Evolutionary conservation across 2,888 invertebrate genomes (phyloP).

Genomic region (Seira sanloemensis): DNA sequence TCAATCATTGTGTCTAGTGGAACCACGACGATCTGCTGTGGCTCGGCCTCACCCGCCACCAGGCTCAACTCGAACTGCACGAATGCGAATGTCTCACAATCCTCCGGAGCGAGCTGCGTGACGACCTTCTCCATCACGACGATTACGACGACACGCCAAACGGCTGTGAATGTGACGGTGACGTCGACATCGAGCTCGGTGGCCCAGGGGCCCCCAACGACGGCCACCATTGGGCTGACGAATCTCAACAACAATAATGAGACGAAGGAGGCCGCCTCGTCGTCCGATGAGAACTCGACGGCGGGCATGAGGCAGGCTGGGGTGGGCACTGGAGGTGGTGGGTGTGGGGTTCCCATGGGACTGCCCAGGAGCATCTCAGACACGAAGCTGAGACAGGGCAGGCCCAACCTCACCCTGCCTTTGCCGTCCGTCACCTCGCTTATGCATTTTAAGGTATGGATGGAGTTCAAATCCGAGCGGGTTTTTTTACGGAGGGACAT

Average conservation of each 20-base stretch:
- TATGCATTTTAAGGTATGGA: constrained; percentile 76
- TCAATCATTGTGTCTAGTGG: background rate
- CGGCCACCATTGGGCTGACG: background rate
- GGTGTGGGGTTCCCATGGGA: constrained; percentile 67
- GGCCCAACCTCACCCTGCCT: constrained; percentile 75
- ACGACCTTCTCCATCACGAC: constrained; percentile 32
- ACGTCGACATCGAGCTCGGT: background rate
- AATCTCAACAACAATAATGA: constrained; percentile 34
- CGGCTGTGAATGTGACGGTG: constrained; percentile 32
- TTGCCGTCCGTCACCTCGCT: constrained; percentile 75
- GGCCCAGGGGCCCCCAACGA: background rate
- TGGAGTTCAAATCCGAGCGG: no score
- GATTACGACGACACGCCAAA: background rate
- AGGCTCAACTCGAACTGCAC: background rate
- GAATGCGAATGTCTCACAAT: background rate
- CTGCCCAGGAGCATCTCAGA: constrained; percentile 76
- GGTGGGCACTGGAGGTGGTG: constrained; percentile 15
- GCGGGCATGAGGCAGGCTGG: constrained; percentile 21
- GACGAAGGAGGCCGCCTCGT: constrained; percentile 43
- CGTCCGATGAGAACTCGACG: constrained; percentile 57
- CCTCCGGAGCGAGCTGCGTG: background rate
- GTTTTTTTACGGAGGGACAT: no score
- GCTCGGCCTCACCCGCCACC: background rate
- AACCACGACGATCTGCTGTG: background rate
- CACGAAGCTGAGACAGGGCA: constrained; percentile 75